Base-by-base conservation (phyloP, 2,797 vertebrate genomes). In the Lepus oiostolus region DNA sequence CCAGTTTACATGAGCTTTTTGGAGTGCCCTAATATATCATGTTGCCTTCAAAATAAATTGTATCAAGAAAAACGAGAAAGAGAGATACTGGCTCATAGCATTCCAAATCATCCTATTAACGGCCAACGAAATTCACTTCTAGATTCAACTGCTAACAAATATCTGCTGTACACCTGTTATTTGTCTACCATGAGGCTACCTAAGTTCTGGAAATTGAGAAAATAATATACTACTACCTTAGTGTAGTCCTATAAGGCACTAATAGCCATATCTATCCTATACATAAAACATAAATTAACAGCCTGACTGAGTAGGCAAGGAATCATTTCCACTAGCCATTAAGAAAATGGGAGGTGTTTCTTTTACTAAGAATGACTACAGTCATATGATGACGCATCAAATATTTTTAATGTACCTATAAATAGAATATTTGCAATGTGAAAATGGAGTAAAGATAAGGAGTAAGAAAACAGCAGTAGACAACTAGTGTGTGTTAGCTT, bases 31-130 rank as follows among this genome's bases (percentile, higher is more conserved):
- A 5, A 22, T 65, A 70, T 75, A 94, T 92, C 52, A 92, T 24
- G 32, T 58, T 17, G 24, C 13, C 4, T 95, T 94, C 82, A 94
- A 94, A 80, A 52, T 85, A 81, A 81, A 72, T 72, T 16, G 2
- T 47, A 47, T 47, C 7, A 28, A 76, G 26, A 68, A 75, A 47
- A 21, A 19, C 19, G 8, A 19, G 19, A 67, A 76, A 12, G 11
- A 65, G 16, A 68, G 35, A 93, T 11, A 47, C 5, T 32, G 8
- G 9, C 19, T 80, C 16, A 35, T 4, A 75, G 38, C 14, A 67
- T 65, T 88, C 42, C 22, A 87, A 76, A 80, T 72, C 14, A 75
- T 65, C n/a, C 54, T 38, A n/a, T 70, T 74, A 35, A 42, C 22
- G 54, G 14, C 90, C 47, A 30, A 83, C 5, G 38, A 88, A 30